Evolutionary conservation across 2,113 vertebrate species (phyloP), one percentile per base, ranked within the genome.

Genomic region (Cepphus grylle): DNA sequence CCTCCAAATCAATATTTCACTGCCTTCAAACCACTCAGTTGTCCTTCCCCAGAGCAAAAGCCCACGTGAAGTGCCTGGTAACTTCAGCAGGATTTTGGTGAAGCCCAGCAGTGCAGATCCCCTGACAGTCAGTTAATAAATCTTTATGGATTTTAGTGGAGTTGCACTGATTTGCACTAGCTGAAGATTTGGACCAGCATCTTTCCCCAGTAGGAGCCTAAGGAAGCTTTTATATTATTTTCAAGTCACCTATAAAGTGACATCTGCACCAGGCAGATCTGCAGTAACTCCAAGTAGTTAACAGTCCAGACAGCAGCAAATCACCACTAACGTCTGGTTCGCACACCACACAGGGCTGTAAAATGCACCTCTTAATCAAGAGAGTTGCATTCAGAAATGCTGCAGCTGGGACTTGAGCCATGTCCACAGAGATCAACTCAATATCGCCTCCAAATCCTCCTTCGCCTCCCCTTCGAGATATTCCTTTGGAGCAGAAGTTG

Each of bases 1-100:
- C 81, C 77, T 91, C 77, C n/a, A 93, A 89, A 91, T 84, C 87
- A 78, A 7, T 95, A 84, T 67, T 86, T 67, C 56, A 20, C 47
- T 67, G 52, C 42, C 61, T 72, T 85, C 78, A 67, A 89, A 63
- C 9, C 47, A n/a, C 74, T 62, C 59, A 19, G 59, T 15, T 83
- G 45, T 70, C 59, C 63, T 82, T 58, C 45, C 69, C 27, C 55
- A 23, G 8, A 79, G 73, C 55, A 70, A 47, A 91, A 91, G 69
- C 25, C 65, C 38, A 32, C 2, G 5, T 58, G 58, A 77, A 78
- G 55, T 26, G 8, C 84, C 27, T 5, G 6, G 73, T 53, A 87
- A 30, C 42, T 47, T 67, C 0, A 85, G 73, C 42, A 89, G n/a
- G 34, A n/a, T 84, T 66, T 81, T 13, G 12, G 27, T 43, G 52